Percentiles rank a stretch among this genome's conserved stretches.
phyloP scores from a whole-genome alignment of 2,797 vertebrate genomes.

The Oceanodroma leucorhoa region DNA sequence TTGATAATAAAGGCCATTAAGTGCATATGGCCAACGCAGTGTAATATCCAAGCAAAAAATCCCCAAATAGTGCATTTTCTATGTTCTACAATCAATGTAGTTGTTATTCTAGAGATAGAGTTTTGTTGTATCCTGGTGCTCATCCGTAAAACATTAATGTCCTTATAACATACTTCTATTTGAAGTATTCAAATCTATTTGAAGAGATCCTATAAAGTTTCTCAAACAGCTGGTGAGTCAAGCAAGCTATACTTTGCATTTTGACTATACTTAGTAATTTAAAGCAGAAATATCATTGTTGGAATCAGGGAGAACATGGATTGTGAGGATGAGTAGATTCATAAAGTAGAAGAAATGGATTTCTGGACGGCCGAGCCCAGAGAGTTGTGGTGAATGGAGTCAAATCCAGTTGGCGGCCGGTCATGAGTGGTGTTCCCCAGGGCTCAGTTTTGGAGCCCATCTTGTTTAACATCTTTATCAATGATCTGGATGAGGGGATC shows the following conservation, averaged over 20 bases:
- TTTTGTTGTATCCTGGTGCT: not conserved
- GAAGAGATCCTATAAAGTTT: not conserved
- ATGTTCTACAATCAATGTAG: not conserved
- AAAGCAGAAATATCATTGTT: not conserved
- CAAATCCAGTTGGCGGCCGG: too few species aligned
- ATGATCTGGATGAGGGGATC: too few species aligned
- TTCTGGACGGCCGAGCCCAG: too few species aligned
- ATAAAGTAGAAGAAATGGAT: not conserved
- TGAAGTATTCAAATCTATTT: not conserved
- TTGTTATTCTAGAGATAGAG: not conserved
- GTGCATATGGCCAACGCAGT: not conserved
- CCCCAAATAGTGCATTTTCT: not conserved
- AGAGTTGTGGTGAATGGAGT: too few species aligned
- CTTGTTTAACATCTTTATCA: too few species aligned
- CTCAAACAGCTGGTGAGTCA: not conserved
- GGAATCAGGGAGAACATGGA: not conserved
- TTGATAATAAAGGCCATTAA: not conserved
- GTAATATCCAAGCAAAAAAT: not conserved
- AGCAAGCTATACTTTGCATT: not conserved
- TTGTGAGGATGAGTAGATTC: not conserved
- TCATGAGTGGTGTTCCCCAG: too few species aligned
- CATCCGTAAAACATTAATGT: not conserved
- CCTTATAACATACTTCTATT: not conserved
- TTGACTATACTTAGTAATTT: not conserved
- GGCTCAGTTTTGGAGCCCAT: too few species aligned